These are phyloP conservation scores for Lasioglossum marginatum DNA, from an alignment of 2,888 invertebrate genomes.

Conservation along the genomic window DNA sequence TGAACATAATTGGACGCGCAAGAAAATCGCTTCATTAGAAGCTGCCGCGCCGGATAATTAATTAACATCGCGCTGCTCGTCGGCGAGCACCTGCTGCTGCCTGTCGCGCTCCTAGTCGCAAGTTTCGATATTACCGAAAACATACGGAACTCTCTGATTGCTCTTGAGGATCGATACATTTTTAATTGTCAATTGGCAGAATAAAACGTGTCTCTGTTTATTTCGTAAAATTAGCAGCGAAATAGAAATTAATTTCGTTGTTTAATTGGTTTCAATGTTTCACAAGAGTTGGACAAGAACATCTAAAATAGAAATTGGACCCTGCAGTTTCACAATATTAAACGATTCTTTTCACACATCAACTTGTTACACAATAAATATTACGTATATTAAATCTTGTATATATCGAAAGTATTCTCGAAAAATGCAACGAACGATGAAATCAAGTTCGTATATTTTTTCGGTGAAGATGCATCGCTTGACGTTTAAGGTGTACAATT, in stretches of 20 bases:
- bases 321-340: too few relatives aligned
- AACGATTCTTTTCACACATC: too few relatives aligned
- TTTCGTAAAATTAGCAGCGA: neutral
- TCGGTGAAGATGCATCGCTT: neutral
- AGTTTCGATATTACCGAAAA: constrained; percentile 2
- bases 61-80: neutral
- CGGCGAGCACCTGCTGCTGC: constrained; percentile 3
- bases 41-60: constrained; percentile 17
- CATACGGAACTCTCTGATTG: neutral
- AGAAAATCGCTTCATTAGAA: constrained; percentile 43
- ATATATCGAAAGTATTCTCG: neutral
- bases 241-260: neutral
- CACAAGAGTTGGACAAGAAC: too few relatives aligned
- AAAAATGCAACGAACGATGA: neutral
- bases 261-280: neutral
- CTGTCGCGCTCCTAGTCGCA: neutral
- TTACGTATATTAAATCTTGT: neutral
- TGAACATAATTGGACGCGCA: constrained; percentile 22
- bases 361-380: too few relatives aligned
- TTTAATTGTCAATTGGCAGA: neutral
- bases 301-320: too few relatives aligned
- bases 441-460: neutral
- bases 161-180: neutral
- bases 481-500: neutral
- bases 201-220: neutral